A percentile compares a stretch with the other conserved stretches of the same genome.
Evolutionary conservation across 2,113 vertebrate species (phyloP).

Genomic region (Callorhinus ursinus): DNA sequence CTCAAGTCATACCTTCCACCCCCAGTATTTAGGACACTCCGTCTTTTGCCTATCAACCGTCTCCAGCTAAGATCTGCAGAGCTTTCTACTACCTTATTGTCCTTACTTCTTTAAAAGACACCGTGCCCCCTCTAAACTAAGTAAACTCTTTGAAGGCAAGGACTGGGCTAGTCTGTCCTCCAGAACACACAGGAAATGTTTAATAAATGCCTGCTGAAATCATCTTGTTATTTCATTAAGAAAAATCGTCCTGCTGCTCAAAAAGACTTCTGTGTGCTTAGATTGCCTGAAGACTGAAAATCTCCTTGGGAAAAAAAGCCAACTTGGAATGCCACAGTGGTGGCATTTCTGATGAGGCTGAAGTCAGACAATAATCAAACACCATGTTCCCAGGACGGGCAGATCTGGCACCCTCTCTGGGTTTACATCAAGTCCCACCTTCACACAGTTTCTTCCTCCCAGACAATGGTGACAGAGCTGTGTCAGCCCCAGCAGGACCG

Average conservation of each 20-base stretch:
- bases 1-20: not conserved
- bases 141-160: not conserved
- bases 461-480: not conserved
- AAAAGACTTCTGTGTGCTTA: not conserved
- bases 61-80: not conserved
- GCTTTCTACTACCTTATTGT: not conserved
- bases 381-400: too few species aligned
- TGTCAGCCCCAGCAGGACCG: not conserved
- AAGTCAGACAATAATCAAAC: not conserved
- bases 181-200: conserved; percentile 1
- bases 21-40: not conserved
- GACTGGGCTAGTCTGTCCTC: not conserved
- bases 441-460: not conserved
- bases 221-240: conserved; percentile 14
- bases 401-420: too few species aligned
- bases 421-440: not conserved
- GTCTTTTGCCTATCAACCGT: not conserved
- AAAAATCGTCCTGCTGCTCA: not conserved
- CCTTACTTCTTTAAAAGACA: conserved; percentile 23
- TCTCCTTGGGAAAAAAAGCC: not conserved
- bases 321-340: not conserved
- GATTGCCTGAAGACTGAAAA: not conserved
- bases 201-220: conserved; percentile 42
- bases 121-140: not conserved
- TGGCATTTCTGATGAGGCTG: not conserved